Evolutionary conservation across 2,797 vertebrate species (phyloP).

Genomic region (Basileuterus tristriatus): DNA sequence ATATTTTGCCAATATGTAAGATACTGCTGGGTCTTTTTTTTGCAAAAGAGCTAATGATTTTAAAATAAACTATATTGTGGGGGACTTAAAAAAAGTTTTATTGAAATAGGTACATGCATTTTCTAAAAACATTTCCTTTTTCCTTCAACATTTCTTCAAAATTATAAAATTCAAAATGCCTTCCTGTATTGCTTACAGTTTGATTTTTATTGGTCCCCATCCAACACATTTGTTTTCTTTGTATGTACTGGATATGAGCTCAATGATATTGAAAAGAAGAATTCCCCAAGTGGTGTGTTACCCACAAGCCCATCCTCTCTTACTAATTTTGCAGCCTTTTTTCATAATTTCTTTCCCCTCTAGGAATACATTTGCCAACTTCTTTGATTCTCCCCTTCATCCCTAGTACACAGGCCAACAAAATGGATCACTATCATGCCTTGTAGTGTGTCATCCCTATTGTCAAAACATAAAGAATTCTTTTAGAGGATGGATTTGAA

Average conservation of each 20-base stretch:
- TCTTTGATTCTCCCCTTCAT: background rate
- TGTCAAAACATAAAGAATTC: background rate
- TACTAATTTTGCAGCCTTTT: background rate
- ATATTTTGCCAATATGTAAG: background rate
- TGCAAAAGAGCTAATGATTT: background rate
- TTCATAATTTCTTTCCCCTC: background rate
- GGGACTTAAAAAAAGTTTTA: background rate
- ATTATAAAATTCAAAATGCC: conserved; percentile 25
- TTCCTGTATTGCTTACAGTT: background rate
- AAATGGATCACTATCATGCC: background rate
- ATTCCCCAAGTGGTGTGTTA: background rate
- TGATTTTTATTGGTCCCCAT: conserved; percentile 10
- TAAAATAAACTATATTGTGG: background rate
- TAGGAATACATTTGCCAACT: background rate
- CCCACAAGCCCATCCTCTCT: background rate
- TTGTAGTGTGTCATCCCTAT: background rate
- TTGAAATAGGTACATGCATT: background rate
- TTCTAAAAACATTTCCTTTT: background rate
- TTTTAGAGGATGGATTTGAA: background rate
- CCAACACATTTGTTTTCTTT: conserved; percentile 12
- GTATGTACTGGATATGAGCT: background rate
- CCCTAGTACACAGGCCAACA: background rate
- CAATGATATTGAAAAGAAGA: background rate
- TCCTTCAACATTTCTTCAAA: conserved; percentile 18
- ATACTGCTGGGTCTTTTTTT: background rate